Evolutionary conservation across 2,888 invertebrate genomes (phyloP).

Genomic region (Copidosoma aretas): DNA sequence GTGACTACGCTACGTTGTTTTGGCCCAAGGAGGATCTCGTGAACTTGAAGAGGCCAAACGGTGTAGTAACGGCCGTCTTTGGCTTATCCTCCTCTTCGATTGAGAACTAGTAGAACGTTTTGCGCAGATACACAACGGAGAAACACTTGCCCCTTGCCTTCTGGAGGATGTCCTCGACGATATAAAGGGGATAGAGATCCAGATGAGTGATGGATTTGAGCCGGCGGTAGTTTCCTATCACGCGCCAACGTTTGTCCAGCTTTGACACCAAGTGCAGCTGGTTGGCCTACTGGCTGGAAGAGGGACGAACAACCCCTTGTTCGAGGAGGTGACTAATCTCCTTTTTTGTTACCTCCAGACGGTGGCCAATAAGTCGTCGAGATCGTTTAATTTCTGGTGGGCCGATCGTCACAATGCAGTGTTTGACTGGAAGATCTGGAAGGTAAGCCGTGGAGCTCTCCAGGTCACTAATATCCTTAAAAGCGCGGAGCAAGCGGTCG

Average conservation of each 20-base stretch:
- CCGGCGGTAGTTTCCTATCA: slow-evolving; percentile 46
- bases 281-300: slow-evolving; percentile 54
- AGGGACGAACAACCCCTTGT: slow-evolving; percentile 3
- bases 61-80: no score
- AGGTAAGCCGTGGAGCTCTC: background rate
- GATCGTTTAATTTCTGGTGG: no score
- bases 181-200: no score
- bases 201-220: slow-evolving; percentile 47
- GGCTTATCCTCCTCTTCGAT: no score
- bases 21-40: no score
- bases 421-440: background rate
- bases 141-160: no score
- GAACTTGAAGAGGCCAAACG: no score
- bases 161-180: no score
- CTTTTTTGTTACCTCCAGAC: background rate
- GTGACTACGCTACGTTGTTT: no score
- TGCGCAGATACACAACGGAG: no score
- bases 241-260: slow-evolving; percentile 6
- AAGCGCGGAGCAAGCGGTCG: background rate
- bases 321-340: background rate
- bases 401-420: background rate
- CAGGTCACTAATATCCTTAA: background rate
- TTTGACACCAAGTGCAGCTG: slow-evolving; percentile 53
- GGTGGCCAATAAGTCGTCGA: background rate
- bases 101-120: no score